A percentile compares a stretch with the other conserved stretches of the same genome.
Conservation (phyloP, 2,797 vertebrate species). For the Antennarius maculatus region DNA sequence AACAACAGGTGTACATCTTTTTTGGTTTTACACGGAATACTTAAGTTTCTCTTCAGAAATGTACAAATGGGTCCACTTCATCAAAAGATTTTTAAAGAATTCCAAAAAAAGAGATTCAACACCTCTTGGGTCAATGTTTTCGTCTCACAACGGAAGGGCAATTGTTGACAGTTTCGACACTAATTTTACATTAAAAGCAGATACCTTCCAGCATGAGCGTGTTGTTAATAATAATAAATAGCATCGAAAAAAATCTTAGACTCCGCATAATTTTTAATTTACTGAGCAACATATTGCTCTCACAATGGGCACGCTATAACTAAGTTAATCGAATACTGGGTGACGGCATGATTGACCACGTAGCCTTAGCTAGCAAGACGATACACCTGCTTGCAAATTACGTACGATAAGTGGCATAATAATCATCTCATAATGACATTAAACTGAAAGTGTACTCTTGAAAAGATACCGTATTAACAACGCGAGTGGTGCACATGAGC, state of each 20-base stretch:
- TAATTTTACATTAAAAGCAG: no score
- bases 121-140: no score
- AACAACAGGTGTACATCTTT: no score
- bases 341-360: background rate
- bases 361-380: slow-evolving; percentile 5
- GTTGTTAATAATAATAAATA: background rate
- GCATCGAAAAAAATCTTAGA: background rate
- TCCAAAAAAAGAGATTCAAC: no score
- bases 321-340: slow-evolving; percentile 1
- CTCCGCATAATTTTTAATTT: background rate
- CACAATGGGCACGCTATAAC: slow-evolving; percentile 7
- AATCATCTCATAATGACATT: background rate
- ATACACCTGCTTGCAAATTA: background rate
- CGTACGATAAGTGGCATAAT: background rate
- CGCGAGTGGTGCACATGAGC: rapidly evolving
- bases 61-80: no score
- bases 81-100: no score
- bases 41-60: no score
- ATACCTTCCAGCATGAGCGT: background rate
- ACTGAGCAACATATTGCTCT: slow-evolving; percentile 19
- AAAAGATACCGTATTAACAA: background rate
- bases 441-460: background rate
- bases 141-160: no score
- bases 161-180: no score
- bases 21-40: no score